Conservation (phyloP, 2,113 vertebrate species). For the Trichechus manatus region DNA sequence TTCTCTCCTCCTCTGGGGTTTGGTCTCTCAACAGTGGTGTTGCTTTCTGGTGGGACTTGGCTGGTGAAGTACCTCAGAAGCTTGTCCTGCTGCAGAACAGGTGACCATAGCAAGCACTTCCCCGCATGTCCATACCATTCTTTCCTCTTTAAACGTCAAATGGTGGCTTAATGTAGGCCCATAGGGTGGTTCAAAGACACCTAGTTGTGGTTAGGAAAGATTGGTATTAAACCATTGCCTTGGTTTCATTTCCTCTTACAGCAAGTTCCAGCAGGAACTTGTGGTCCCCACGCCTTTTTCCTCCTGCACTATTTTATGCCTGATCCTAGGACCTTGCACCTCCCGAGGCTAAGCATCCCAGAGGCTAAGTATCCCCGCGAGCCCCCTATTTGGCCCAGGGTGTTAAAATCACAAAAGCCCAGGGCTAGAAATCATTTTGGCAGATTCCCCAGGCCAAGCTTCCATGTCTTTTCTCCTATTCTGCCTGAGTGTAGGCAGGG, state of each 20-base stretch:
- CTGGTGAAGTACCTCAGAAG: background rate
- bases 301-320: background rate
- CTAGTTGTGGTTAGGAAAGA: background rate
- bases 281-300: background rate
- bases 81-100: fast-evolving
- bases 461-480: background rate
- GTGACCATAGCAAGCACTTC: fast-evolving
- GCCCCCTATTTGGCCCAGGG: background rate
- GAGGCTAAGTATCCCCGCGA: fast-evolving
- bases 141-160: too few relatives aligned
- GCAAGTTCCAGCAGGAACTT: background rate
- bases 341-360: fast-evolving
- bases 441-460: background rate
- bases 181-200: background rate
- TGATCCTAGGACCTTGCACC: background rate
- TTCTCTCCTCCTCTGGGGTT: too few relatives aligned
- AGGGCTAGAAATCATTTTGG: background rate
- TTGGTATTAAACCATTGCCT: background rate
- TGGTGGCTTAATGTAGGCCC: background rate
- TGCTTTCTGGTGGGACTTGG: background rate
- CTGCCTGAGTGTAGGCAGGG: background rate
- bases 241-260: background rate
- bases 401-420: background rate
- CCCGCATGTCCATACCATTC: background rate
- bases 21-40: fast-evolving